Base-by-base conservation (phyloP, 2,888 invertebrate species). In the Cephus rjabovi region DNA sequence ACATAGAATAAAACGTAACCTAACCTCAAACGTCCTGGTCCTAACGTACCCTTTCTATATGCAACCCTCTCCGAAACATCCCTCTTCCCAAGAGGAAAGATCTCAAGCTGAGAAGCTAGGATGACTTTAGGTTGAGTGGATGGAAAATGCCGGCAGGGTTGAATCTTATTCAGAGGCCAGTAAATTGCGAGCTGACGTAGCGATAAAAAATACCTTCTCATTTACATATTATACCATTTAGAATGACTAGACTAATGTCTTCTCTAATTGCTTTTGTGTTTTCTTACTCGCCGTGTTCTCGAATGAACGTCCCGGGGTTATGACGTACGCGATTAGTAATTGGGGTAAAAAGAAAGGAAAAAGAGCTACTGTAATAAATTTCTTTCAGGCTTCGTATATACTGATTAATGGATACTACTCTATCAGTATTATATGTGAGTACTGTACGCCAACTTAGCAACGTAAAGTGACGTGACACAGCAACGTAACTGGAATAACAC, bases 1-100 rank as follows among this genome's bases (percentile, higher is more conserved):
- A 78, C 78, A 76, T 76, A 75, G 75, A 37, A 71, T 74, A 73
- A 78, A 76, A 34, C 75, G 34, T 35, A 56, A 76, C 78, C 76
- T 71, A 71, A 71, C 71, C 71, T 71, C 71, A 12, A 23, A 71
- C 31, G 31, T 34, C 15, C 71, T 35, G 3, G 4, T 40, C 15
- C 68, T 56, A 56, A 31, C 34, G 12, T 34, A 31, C 30, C 71
- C 40, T 77, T 34, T 40, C 70, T 75, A 31, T 77, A 75, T 75
- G 77, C 71, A 70, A 56, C 56, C 56, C 56, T 56, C 56, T 56
- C 56, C 15, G 56, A 23, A 23, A 56, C 56, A 56, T 56, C 56
- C 56, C 56, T 56, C 56, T 56, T 56, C 23, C 56, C 56, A 56
- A 23, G 56, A 56, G 56, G 56, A 56, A 56, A 56, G 56, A 56